Base-by-base conservation (phyloP, 2,797 vertebrate genomes). In the Anguilla marmorata region DNA sequence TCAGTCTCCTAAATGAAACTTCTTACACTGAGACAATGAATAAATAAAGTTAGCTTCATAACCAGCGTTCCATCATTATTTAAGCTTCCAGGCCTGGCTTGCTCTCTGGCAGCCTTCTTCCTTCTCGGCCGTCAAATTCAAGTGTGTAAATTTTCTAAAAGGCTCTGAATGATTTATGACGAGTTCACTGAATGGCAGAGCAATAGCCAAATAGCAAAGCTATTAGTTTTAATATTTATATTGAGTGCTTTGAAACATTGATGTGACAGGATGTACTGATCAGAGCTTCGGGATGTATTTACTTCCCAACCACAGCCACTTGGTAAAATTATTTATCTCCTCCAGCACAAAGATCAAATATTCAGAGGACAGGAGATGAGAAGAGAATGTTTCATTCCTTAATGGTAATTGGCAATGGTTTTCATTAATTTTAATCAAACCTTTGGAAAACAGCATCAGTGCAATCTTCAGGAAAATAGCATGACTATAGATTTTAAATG, bases 151-250 rank as follows among this genome's bases (percentile, higher is more conserved):
- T 99, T 99, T 99, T 99, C 97, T 99, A 99, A 99, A 99, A 99
- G 98, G 98, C 94, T 97, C 96, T 99, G 97, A 99, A 99, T 98
- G 97, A 99, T 99, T 99, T 97, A 99, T 99, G 98, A 98, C 98
- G 97, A 99, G 99, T 99, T 98, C 97, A 97, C 96, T 96, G 96
- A 97, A 97, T 98, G 97, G 97, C 96, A 96, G 97, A 98, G 97
- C 98, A 99, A 99, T 99, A 98, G 98, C 97, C 96, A 97, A 98
- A 98, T 98, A 98, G 97, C 93, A 94, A 97, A 97, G 98, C 98
- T 99, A 99, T 99, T 99, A 99, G 98, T 99, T 99, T 99, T 99
- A 99, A 99, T 99, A 99, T 99, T 99, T 99, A 99, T 99, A 99
- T 98, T 97, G 98, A 99, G 97, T 98, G 98, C 97, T 97, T 96